Percentiles rank a stretch among this genome's conserved stretches.
phyloP scores from a whole-genome alignment of 2,113 vertebrate species.

The Opisthocomus hoazin region DNA sequence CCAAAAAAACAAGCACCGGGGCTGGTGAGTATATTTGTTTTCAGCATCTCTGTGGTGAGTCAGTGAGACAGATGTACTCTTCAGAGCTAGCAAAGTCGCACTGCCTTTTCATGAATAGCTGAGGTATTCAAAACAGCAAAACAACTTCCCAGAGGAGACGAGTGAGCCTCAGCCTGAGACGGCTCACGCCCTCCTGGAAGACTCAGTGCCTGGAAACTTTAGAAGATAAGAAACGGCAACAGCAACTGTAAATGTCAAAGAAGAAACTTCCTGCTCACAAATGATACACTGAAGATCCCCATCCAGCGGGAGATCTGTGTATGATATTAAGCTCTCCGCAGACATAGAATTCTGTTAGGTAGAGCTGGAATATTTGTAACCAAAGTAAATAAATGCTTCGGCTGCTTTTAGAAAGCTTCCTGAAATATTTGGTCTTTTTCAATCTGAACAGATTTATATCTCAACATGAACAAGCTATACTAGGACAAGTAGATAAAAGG shows the following conservation, averaged over 20 bases:
- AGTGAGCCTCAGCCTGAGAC: not conserved
- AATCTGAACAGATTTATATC: not conserved
- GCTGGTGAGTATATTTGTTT: slow-evolving; percentile 4
- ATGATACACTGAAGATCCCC: not conserved
- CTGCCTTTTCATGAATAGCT: slow-evolving; percentile 11
- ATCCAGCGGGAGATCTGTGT: not conserved
- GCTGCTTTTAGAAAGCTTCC: not conserved
- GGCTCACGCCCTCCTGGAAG: not conserved
- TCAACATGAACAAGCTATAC: not conserved
- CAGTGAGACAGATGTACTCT: slow-evolving; percentile 21
- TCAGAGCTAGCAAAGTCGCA: not conserved
- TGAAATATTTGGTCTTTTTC: not conserved
- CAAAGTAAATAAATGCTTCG: not conserved
- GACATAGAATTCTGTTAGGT: not conserved
- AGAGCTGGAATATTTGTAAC: not conserved
- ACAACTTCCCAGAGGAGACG: slow-evolving; percentile 1
- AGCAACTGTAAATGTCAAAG: not conserved
- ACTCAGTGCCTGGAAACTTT: not conserved
- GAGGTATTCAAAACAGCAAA: slow-evolving; percentile 5
- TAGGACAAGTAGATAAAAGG: not conserved
- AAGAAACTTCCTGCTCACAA: not conserved
- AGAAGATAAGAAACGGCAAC: slow-evolving; percentile 24
- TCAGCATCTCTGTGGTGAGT: not conserved
- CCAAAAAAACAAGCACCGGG: not conserved
- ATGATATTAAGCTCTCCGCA: not conserved